Base-by-base conservation (phyloP, 1,140 invertebrate genomes). In the Whitmania pigra region DNA sequence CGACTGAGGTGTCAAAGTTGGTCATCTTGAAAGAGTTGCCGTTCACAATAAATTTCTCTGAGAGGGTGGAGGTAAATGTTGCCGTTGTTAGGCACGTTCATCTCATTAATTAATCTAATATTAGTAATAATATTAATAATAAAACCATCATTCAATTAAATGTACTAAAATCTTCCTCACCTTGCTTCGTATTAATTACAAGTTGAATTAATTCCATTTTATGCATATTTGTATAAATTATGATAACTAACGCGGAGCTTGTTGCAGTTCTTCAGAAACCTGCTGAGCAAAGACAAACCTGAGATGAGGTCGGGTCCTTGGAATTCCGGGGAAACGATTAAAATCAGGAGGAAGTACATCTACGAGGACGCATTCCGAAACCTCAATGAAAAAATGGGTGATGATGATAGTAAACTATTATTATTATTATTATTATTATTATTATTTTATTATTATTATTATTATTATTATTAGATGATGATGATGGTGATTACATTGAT, bases 361-460 rank as follows among this genome's bases (percentile, higher is more conserved):
- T 98, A 98, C 81, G 95, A 98, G 83, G 95, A 98, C 84, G 92
- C 94, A 0, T 97, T 93, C 82, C 92, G 94, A 40, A 94, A 94
- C 81, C 82, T 97, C 0, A 92, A 92, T 7, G 86, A 86, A 0
- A 90, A 93, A 77, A 97, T 94, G 85, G 89, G 90, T 82, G 74
- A 66, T 69, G 20, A n/a, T 67, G 2, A 11, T 67, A 5, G 22
- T 25, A 13, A 6, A n/a, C n/a, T n/a, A n/a, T n/a, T n/a, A n/a
- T n/a, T n/a, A n/a, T n/a, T n/a, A n/a, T n/a, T n/a, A n/a, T n/a
- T n/a, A n/a, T n/a, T n/a, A n/a, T n/a, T n/a, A n/a, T n/a, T n/a
- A n/a, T n/a, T n/a, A n/a, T n/a, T n/a, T n/a, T n/a, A n/a, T n/a
- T n/a, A n/a, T n/a, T n/a, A n/a, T n/a, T n/a, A n/a, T n/a, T n/a